phyloP scores from a whole-genome alignment of 1,140 invertebrate species.

The Lepidostoma basale region DNA sequence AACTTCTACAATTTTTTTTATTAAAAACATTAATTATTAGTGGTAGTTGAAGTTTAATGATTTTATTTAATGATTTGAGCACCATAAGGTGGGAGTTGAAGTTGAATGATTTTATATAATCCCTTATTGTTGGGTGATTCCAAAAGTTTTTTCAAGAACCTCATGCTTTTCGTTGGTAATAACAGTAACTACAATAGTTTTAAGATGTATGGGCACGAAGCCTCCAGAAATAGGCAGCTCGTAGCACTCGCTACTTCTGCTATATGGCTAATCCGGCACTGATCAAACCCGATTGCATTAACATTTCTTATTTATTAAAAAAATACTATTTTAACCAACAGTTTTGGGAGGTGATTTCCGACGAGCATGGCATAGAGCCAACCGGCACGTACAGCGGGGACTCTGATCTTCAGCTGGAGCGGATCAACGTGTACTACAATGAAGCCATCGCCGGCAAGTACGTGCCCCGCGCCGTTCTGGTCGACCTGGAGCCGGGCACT shows the following conservation, averaged over 20 bases:
- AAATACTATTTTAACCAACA: conserved; percentile 53
- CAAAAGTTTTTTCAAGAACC: background rate
- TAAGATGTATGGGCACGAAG: background rate
- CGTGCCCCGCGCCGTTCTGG: conserved; percentile 69
- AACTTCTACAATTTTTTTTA: background rate
- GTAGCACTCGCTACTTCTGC: no score
- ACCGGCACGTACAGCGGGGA: conserved; percentile 82
- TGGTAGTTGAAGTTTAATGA: background rate
- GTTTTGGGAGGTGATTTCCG: conserved; percentile 95
- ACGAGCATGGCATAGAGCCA: conserved; percentile 88
- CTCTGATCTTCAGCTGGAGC: conserved; percentile 83
- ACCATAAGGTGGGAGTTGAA: no score
- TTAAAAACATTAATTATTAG: background rate
- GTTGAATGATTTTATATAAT: background rate
- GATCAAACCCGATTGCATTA: background rate
- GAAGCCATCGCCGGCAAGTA: conserved; percentile 64
- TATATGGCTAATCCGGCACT: no score
- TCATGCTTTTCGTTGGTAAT: background rate
- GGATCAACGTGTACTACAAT: conserved; percentile 69
- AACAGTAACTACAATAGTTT: background rate
- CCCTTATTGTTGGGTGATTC: background rate
- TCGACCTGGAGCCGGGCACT: conserved; percentile 73
- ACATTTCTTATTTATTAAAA: background rate
- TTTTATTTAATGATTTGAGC: background rate
- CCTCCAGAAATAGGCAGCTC: background rate